Evolutionary conservation across 2,113 vertebrate genomes (phyloP).

Genomic region (Rhombomys opimus): DNA sequence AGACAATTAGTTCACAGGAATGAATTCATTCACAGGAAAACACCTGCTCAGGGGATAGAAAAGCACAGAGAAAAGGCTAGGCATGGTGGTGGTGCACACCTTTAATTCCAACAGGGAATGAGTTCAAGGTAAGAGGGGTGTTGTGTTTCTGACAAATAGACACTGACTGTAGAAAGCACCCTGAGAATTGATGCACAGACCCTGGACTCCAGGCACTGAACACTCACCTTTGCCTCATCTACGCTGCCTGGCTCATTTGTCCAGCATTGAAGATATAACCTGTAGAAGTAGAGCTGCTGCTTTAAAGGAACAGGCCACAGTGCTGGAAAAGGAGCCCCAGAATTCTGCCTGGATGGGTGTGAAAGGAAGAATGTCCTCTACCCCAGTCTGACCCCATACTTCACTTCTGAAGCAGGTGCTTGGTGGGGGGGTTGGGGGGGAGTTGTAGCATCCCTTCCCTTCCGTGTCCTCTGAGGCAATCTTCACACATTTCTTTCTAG

Average conservation of each 20-base stretch:
- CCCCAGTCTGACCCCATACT: background rate
- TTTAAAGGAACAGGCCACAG: background rate
- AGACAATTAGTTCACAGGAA: background rate
- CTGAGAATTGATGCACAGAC: no score
- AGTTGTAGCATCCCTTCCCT: background rate
- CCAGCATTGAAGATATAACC: background rate
- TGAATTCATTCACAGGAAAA: background rate
- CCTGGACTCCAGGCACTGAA: no score
- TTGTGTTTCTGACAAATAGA: no score
- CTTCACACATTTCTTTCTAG: background rate
- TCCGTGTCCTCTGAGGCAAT: background rate
- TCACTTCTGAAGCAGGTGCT: background rate
- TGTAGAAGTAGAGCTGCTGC: background rate
- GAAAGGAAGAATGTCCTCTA: background rate
- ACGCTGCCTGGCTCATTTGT: no score
- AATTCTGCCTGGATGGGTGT: background rate
- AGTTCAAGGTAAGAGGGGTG: background rate
- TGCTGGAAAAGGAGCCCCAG: background rate
- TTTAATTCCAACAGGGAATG: background rate
- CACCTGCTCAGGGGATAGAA: no score
- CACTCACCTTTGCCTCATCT: no score
- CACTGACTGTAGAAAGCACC: no score
- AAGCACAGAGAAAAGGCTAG: background rate
- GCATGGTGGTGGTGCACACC: background rate
- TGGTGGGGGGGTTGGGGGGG: background rate